These are phyloP conservation scores for Scortum barcoo DNA, from an alignment of 2,113 vertebrate species.

Conservation along the genomic window DNA sequence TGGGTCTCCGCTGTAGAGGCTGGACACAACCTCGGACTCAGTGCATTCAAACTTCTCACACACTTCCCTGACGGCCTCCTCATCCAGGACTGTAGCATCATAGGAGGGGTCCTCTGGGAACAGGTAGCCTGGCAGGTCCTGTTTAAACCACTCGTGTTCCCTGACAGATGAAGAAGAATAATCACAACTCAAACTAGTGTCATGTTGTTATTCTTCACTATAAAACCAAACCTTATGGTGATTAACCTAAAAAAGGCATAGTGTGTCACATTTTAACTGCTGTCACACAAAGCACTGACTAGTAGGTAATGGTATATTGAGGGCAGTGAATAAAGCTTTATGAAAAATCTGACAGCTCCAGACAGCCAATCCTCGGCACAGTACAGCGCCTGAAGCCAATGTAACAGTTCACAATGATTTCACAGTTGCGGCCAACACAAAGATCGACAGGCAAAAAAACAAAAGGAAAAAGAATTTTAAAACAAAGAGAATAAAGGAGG, in stretches of 20 bases:
- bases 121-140: conserved; percentile 95
- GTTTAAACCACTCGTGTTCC: conserved; percentile 98
- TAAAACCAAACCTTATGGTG: not conserved
- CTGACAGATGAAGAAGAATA: conserved; percentile 76
- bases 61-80: conserved; percentile 95
- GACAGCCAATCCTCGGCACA: not conserved
- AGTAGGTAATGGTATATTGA: not conserved
- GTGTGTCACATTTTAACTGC: not conserved
- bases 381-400: not conserved
- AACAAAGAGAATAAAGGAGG: not conserved
- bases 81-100: conserved; percentile 92
- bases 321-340: not conserved
- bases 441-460: not conserved
- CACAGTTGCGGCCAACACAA: not conserved
- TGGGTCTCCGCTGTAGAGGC: conserved; percentile 95
- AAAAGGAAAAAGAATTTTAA: not conserved
- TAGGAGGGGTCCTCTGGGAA: conserved; percentile 98
- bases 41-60: conserved; percentile 98
- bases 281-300: not conserved
- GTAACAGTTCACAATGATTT: not conserved
- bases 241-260: not conserved
- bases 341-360: too few relatives aligned
- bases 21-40: conserved; percentile 93
- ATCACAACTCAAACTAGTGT: not conserved
- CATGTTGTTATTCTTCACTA: not conserved